Conservation (phyloP, 2,797 vertebrate species). For the Manis pentadactyla region DNA sequence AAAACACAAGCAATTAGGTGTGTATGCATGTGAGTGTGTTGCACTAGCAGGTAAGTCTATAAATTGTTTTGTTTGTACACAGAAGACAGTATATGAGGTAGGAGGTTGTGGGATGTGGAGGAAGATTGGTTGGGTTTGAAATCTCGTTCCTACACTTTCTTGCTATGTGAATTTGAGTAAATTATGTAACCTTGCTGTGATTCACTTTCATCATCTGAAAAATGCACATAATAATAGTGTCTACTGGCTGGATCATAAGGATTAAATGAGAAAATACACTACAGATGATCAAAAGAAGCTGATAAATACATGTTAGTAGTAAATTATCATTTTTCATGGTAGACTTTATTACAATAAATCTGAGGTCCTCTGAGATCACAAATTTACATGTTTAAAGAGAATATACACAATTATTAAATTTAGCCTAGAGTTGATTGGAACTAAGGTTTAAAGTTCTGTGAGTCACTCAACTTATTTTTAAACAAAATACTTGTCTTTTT, state of each 20-base stretch:
- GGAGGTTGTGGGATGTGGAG: not conserved
- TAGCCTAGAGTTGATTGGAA: not conserved
- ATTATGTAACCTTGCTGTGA: not conserved
- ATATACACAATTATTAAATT: not conserved
- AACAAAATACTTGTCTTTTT: not conserved
- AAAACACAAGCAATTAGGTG: not conserved
- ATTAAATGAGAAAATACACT: not conserved
- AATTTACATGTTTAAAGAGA: not conserved
- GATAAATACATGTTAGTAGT: not conserved
- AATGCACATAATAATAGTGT: not conserved
- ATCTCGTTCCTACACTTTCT: not conserved
- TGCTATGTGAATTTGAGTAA: not conserved
- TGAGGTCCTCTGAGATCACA: not conserved
- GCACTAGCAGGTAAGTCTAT: not conserved
- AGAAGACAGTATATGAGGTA: not conserved
- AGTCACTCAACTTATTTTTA: not conserved
- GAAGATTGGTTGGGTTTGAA: not conserved
- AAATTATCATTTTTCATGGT: not conserved
- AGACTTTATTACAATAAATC: not conserved
- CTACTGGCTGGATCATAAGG: not conserved
- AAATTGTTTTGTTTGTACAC: not conserved
- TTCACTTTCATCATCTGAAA: constrained; percentile 1
- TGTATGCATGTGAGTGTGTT: not conserved
- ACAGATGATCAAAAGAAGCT: not conserved
- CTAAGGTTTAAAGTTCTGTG: not conserved